These are phyloP conservation scores for Coenonympha arcania DNA, from an alignment of 2,888 invertebrate genomes.

Conservation along the genomic window DNA sequence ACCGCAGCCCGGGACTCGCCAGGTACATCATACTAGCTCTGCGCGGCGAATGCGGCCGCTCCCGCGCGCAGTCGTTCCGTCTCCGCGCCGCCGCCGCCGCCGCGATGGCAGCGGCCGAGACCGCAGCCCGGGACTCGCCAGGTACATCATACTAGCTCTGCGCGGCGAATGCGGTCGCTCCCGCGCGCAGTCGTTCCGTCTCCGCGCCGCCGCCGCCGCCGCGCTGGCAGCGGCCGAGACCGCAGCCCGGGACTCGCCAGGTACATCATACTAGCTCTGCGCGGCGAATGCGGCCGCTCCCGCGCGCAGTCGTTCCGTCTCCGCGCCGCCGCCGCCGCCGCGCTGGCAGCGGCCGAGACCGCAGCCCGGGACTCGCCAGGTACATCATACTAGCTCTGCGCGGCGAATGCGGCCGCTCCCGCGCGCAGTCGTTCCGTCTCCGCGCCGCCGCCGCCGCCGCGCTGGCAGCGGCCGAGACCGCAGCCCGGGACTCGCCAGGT, in stretches of 20 bases:
- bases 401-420: slow-evolving; percentile 44
- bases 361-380: slow-evolving; percentile 50
- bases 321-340: slow-evolving; percentile 53
- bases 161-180: slow-evolving; percentile 45
- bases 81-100: slow-evolving; percentile 54
- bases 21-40: no score
- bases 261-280: no score
- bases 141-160: no score
- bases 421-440: slow-evolving; percentile 52
- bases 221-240: slow-evolving; percentile 60
- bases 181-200: slow-evolving; percentile 52
- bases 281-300: slow-evolving; percentile 44
- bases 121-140: slow-evolving; percentile 46
- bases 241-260: slow-evolving; percentile 47
- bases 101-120: slow-evolving; percentile 59
- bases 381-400: no score
- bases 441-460: slow-evolving; percentile 56
- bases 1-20: slow-evolving; percentile 46
- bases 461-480: slow-evolving; percentile 56
- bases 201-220: slow-evolving; percentile 53
- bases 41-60: slow-evolving; percentile 43
- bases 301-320: slow-evolving; percentile 54
- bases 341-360: slow-evolving; percentile 57
- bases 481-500: slow-evolving; percentile 51
- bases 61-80: slow-evolving; percentile 52